phyloP scores from a whole-genome alignment of 2,113 vertebrate species.

The Pseudorasbora parva region DNA sequence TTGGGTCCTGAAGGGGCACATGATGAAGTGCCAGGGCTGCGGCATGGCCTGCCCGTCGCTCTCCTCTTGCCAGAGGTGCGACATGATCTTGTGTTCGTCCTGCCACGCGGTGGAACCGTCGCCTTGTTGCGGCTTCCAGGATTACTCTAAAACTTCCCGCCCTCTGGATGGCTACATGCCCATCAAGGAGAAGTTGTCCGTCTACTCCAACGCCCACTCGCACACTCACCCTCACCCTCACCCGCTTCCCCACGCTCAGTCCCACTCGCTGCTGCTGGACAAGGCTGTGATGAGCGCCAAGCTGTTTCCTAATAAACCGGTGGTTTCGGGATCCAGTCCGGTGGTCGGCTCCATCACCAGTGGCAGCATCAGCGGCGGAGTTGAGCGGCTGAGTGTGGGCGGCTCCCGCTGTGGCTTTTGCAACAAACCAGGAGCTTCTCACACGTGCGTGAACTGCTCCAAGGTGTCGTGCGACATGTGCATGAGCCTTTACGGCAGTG shows the following conservation, averaged over 20 bases:
- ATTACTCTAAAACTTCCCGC: constrained; percentile 75
- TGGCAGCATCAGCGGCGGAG: constrained; percentile 60
- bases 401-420: constrained; percentile 92
- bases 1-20: constrained; percentile 83
- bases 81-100: constrained; percentile 79
- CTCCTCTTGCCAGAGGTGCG: constrained; percentile 89
- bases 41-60: constrained; percentile 82
- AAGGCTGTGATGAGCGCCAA: constrained; percentile 78
- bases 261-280: constrained; percentile 85
- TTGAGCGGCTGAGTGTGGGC: constrained; percentile 66
- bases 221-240: constrained; percentile 72
- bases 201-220: constrained; percentile 75
- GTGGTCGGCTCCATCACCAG: not conserved
- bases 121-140: constrained; percentile 78
- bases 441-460: constrained; percentile 96
- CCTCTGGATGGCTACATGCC: constrained; percentile 78
- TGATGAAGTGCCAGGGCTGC: constrained; percentile 91
- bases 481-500: constrained; percentile 88
- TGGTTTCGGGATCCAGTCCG: constrained; percentile 63
- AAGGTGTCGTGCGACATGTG: constrained; percentile 95
- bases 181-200: constrained; percentile 79
- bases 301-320: constrained; percentile 77
- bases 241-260: constrained; percentile 76
- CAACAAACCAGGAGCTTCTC: constrained; percentile 88
- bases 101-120: constrained; percentile 77